Base-by-base conservation (phyloP, 2,888 invertebrate species). In the Andrena minutula region DNA sequence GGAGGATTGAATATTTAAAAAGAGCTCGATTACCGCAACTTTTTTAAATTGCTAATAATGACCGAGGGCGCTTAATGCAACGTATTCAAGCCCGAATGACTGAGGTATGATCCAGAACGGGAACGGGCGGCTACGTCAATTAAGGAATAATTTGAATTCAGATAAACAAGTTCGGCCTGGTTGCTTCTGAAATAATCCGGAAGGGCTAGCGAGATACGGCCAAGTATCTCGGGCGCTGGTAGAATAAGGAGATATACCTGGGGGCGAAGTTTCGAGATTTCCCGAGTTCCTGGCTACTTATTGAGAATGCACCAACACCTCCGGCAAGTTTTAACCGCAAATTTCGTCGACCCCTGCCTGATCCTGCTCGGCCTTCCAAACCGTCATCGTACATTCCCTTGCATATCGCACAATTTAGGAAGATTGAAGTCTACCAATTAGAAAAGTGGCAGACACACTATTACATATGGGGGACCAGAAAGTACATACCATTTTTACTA, bases 261-360 rank as follows among this genome's bases (percentile, higher is more conserved):
- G 7, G 23, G 61, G 23, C 47, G 58, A 71, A 79, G 58, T 75
- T 83, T 12, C 49, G n/a, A 69, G 74, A 65, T 83, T 47, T 30
- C 30, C 41, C 30, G 16, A 64, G 77, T 83, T 83, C 56, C 56
- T 12, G 75, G 64, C 70, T 80, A 72, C 75, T 83, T 76, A 74
- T 76, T 83, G 78, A 83, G 75, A 81, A 87, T 81, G 80, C 82
- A 56, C 70, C 74, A 85, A 80, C 75, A 79, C 75, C 75, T 66
- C 61, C 26, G 53, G 41, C 56, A 86, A 86, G 82, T 86, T 86
- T 84, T 49, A 70, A 51, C 72, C 75, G 71, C 78, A 79, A 86
- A 86, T 86, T 86, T 83, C 63, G 76, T 56, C 66, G 63, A 69
- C 71, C 71, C 68, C 53, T 71, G 75, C 58, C 60, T 41, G 81